Conservation (phyloP, 2,888 invertebrate genomes). For the Temnothorax rugatulus region DNA sequence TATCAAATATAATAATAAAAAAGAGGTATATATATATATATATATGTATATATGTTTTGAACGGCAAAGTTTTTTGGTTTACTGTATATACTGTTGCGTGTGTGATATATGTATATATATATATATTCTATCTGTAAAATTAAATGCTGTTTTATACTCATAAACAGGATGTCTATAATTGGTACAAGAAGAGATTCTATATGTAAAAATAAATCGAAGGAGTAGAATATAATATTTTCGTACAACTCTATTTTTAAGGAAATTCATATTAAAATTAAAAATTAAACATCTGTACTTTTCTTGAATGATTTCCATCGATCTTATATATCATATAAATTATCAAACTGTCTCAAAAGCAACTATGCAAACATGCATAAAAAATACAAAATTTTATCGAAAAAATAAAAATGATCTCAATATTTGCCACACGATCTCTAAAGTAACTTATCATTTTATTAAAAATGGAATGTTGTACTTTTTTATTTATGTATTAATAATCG, state of each 20-base stretch:
- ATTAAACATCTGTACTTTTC: neutral
- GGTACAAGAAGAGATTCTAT: neutral
- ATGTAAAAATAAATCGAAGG: neutral
- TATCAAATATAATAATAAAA: conserved; percentile 28
- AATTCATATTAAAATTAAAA: neutral
- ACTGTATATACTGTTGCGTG: neutral
- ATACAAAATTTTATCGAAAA: neutral
- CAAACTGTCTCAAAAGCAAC: neutral
- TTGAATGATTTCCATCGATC: neutral
- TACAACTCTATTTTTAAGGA: neutral
- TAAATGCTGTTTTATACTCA: conserved; percentile 13
- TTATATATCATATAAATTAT: neutral
- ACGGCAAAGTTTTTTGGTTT: conserved; percentile 18
- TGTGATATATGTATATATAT: neutral
- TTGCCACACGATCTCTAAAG: neutral
- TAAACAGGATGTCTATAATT: neutral
- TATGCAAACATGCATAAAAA: neutral
- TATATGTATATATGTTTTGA: neutral
- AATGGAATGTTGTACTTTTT: neutral
- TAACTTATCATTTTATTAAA: neutral
- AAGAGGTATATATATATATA: neutral
- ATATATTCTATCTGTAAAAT: neutral
- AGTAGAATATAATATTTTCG: neutral
- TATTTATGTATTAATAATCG: neutral
- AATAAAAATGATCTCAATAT: neutral